These are phyloP conservation scores for Erebia aethiops DNA, from an alignment of 2,888 invertebrate genomes.

Conservation along the genomic window DNA sequence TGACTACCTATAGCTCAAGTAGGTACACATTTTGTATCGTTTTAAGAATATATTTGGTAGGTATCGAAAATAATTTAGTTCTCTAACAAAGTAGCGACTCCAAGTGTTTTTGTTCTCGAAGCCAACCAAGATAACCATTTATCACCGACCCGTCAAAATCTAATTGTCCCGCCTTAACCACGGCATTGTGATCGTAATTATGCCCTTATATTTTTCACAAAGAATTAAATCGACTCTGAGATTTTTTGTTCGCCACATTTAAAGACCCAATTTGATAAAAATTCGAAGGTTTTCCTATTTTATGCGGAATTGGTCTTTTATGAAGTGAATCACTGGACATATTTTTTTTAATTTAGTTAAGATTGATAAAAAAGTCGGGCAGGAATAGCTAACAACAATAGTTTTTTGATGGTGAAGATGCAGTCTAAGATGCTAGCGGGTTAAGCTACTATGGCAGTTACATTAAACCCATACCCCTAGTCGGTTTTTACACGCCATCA, in stretches of 20 bases:
- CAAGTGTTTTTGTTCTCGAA: conserved; percentile 50
- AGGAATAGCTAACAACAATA: too few relatives aligned
- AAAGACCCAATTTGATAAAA: conserved; percentile 65
- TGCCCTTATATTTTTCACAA: conserved; percentile 74
- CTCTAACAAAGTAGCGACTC: conserved; percentile 48
- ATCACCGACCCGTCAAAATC: conserved; percentile 80
- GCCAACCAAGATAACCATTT: conserved; percentile 72
- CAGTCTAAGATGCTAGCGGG: too few relatives aligned
- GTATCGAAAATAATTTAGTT: background rate
- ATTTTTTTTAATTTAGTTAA: too few relatives aligned
- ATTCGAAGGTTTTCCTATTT: conserved; percentile 67
- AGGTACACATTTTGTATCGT: too few relatives aligned
- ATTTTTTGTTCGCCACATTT: conserved; percentile 62
- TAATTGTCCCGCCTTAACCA: conserved; percentile 81
- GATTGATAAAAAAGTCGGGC: too few relatives aligned
- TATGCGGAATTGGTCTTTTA: conserved; percentile 33
- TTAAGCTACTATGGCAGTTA: too few relatives aligned
- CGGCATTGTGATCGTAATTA: conserved; percentile 80
- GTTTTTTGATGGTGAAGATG: too few relatives aligned
- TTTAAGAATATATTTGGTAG: too few relatives aligned
- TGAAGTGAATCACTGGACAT: background rate
- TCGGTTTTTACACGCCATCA: too few relatives aligned
- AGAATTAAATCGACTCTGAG: conserved; percentile 67
- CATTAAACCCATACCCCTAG: too few relatives aligned
- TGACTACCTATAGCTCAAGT: too few relatives aligned